phyloP scores from a whole-genome alignment of 1,140 invertebrate genomes.

The Zaprionus nigranus region DNA sequence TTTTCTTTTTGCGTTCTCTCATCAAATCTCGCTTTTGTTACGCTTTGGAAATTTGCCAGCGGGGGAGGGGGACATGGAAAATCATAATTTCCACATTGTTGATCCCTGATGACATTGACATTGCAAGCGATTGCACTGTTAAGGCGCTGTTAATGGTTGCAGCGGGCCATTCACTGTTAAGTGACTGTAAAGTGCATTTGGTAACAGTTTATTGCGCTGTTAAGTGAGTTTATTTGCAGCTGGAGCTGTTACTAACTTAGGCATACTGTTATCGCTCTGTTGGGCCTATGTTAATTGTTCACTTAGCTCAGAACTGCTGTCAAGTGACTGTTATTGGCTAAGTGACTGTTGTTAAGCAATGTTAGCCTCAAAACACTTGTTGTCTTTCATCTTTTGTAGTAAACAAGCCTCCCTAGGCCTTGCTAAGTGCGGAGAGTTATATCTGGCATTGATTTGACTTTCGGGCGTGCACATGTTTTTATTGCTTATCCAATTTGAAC shows the following conservation, averaged over 20 bases:
- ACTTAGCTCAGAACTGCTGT: not conserved
- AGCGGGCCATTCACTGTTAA: not conserved
- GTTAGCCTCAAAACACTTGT: not conserved
- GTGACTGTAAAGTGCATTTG: not conserved
- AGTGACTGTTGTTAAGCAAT: not conserved
- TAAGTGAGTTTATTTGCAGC: not conserved
- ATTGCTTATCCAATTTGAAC: not conserved
- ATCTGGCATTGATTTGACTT: slow-evolving; percentile 19
- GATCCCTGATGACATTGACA: not conserved
- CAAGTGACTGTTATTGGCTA: not conserved
- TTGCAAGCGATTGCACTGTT: not conserved
- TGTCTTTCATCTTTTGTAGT: not conserved
- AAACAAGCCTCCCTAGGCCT: not conserved
- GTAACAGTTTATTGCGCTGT: not conserved
- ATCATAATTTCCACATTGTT: not conserved
- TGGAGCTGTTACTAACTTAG: not conserved
- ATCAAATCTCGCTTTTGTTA: slow-evolving; percentile 1
- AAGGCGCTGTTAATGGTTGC: not conserved
- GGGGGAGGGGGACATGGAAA: not conserved
- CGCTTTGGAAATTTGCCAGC: slow-evolving; percentile 1
- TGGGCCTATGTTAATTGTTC: not conserved
- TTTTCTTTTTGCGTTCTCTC: slow-evolving; percentile 10
- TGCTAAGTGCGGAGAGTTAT: not conserved
- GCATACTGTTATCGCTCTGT: not conserved
- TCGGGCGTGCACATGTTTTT: slow-evolving; percentile 4